A percentile compares a stretch with the other conserved stretches of the same genome.
These are phyloP conservation scores for Stenurella melanura DNA, from an alignment of 2,888 invertebrate genomes.

Conservation along the genomic window DNA sequence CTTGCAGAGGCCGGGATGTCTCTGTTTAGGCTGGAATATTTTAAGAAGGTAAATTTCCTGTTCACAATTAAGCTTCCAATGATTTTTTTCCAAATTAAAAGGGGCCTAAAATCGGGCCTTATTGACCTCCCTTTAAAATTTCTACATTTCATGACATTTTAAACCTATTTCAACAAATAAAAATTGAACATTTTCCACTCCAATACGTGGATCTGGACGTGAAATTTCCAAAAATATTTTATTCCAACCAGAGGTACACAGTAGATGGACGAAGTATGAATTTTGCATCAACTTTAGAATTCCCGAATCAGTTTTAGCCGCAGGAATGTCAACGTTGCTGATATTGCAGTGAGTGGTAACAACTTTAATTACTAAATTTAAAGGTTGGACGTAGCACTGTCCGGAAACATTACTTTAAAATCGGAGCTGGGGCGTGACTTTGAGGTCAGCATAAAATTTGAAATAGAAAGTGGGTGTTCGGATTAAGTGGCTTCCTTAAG, in stretches of 20 bases:
- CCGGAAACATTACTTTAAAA: not conserved
- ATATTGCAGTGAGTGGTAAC: not conserved
- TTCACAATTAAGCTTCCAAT: no score
- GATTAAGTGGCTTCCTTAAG: conserved; percentile 13
- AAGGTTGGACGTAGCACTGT: conserved; percentile 4
- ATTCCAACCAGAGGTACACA: not conserved
- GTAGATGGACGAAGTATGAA: not conserved
- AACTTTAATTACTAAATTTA: conserved; percentile 3
- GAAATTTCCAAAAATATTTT: not conserved
- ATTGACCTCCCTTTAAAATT: no score
- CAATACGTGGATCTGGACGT: no score
- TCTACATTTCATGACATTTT: no score
- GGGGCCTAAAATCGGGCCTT: no score
- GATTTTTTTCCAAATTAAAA: no score
- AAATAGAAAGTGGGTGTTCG: conserved; percentile 12
- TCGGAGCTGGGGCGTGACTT: not conserved
- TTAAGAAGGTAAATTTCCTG: no score
- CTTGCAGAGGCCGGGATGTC: no score
- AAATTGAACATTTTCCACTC: no score
- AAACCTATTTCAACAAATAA: no score
- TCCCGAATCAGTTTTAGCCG: not conserved
- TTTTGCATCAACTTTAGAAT: not conserved
- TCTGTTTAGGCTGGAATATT: no score
- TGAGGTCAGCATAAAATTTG: conserved; percentile 17
- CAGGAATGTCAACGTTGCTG: not conserved